Evolutionary conservation across 2,888 invertebrate genomes (phyloP).

Genomic region (Sipha maydis): DNA sequence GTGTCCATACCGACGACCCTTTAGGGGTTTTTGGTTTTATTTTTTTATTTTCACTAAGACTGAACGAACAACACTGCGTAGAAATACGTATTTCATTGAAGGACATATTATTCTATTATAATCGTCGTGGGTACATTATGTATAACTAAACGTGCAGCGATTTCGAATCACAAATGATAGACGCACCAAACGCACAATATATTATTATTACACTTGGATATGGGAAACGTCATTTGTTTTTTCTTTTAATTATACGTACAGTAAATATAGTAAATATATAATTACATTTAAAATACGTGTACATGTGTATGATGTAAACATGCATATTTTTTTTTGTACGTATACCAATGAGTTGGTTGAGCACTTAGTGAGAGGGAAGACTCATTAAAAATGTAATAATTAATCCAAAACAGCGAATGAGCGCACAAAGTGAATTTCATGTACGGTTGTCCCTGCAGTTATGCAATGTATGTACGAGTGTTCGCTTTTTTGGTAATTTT

Average conservation of each 20-base stretch:
- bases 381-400: constrained; percentile 59
- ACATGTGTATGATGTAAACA: not conserved
- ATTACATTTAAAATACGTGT: not conserved
- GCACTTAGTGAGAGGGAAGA: constrained; percentile 50
- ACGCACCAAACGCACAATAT: not conserved
- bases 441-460: constrained; percentile 27
- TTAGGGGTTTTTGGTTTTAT: not conserved
- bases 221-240: not conserved
- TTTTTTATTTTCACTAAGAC: constrained; percentile 1
- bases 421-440: constrained; percentile 40
- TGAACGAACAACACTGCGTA: not conserved
- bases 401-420: constrained; percentile 49
- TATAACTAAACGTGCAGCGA: not conserved
- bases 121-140: not conserved
- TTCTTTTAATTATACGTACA: not conserved
- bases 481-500: constrained; percentile 24
- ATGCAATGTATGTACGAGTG: not conserved
- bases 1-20: constrained; percentile 20
- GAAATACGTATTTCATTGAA: constrained; percentile 9
- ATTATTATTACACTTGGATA: not conserved
- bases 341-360: constrained; percentile 2
- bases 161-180: not conserved
- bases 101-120: constrained; percentile 9
- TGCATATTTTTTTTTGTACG: not conserved
- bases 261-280: not conserved